Percentiles rank a stretch among this genome's conserved stretches.
phyloP scores from a whole-genome alignment of 1,140 invertebrate species.

The Acromyrmex heyeri region DNA sequence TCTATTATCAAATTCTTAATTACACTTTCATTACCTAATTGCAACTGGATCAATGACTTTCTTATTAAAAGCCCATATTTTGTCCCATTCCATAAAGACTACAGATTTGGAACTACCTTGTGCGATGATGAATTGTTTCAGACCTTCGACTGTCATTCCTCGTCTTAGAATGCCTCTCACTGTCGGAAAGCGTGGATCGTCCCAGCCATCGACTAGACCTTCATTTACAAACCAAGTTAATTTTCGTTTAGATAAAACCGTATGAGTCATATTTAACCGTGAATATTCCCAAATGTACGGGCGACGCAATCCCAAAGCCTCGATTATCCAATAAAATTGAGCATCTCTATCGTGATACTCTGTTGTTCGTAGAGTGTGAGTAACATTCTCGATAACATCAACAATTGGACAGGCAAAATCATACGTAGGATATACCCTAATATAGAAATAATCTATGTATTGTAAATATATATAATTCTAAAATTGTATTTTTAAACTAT shows the following conservation, averaged over 20 bases:
- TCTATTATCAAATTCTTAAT: slow-evolving; percentile 11
- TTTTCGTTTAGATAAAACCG: slow-evolving; percentile 98
- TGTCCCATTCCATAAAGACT: slow-evolving; percentile 99
- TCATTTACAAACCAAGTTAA: slow-evolving; percentile 99
- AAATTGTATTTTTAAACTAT: neutral
- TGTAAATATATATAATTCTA: neutral
- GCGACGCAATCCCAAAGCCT: slow-evolving; percentile 94
- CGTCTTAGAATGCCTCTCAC: slow-evolving; percentile 97
- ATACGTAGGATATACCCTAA: slow-evolving; percentile 99
- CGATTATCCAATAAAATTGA: slow-evolving; percentile 99
- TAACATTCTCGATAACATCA: slow-evolving; percentile 98
- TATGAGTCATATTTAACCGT: slow-evolving; percentile 98
- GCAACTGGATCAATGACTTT: slow-evolving; percentile 90
- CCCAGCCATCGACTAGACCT: slow-evolving; percentile 98
- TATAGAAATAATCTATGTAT: neutral
- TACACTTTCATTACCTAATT: slow-evolving; percentile 73
- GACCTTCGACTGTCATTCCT: slow-evolving; percentile 98
- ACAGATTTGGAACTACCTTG: slow-evolving; percentile 99
- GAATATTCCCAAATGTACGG: slow-evolving; percentile 98
- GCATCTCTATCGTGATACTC: slow-evolving; percentile 99
- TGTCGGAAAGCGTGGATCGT: slow-evolving; percentile 99
- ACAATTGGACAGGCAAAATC: slow-evolving; percentile 99
- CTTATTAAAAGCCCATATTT: slow-evolving; percentile 99
- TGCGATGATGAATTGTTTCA: slow-evolving; percentile 99
- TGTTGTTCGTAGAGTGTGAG: slow-evolving; percentile 98